These are phyloP conservation scores for Gryllus bimaculatus DNA, from an alignment of 1,140 invertebrate species.

Conservation along the genomic window DNA sequence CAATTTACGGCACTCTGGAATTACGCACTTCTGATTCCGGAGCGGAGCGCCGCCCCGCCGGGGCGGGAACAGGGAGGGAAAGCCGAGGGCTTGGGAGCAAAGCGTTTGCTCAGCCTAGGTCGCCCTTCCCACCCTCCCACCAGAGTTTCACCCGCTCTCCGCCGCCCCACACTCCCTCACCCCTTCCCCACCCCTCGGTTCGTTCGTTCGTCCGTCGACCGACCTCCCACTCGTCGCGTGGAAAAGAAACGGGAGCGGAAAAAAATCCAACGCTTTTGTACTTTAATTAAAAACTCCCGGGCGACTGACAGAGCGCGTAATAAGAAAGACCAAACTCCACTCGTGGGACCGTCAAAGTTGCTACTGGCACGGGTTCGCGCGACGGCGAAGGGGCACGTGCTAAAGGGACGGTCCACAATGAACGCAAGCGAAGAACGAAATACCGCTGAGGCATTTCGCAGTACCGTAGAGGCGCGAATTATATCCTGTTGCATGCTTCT, in stretches of 20 bases:
- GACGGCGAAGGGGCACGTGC: background rate
- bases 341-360: background rate
- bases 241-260: background rate
- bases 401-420: background rate
- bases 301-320: conserved; percentile 2
- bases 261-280: background rate
- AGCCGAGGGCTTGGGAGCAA: background rate
- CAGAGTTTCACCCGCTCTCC: no score
- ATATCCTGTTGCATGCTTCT: no score
- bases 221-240: background rate
- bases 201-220: background rate
- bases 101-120: no score
- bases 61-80: background rate
- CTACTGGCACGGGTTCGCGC: background rate
- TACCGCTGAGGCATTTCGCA: no score
- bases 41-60: background rate
- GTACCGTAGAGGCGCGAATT: no score
- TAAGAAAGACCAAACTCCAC: conserved; percentile 4
- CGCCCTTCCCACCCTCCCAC: no score
- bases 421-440: no score
- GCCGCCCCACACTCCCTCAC: background rate
- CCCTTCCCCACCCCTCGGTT: no score
- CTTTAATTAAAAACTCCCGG: conserved; percentile 5
- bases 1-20: background rate
- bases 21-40: background rate